Evolutionary conservation across 2,888 invertebrate species (phyloP).

Genomic region (Caenorhabditis sp.): DNA sequence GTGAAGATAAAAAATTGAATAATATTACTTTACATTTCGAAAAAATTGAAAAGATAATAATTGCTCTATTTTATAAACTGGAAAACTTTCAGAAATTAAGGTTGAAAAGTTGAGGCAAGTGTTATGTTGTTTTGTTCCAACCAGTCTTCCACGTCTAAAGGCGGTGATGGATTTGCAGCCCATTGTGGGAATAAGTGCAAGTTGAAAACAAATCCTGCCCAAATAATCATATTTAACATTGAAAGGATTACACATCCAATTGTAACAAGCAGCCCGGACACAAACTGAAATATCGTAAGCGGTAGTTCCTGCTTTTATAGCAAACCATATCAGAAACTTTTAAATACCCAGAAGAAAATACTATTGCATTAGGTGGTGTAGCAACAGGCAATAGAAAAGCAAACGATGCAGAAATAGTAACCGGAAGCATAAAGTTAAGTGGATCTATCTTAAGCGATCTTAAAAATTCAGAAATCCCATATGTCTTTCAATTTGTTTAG

Average conservation of each 20-base stretch:
- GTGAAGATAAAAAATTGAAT: too few species aligned
- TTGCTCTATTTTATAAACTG: background rate
- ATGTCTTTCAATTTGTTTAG: too few species aligned
- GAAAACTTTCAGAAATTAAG: too few species aligned
- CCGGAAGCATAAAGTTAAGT: constrained; percentile 83
- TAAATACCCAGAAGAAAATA: constrained; percentile 71
- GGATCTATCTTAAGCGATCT: constrained; percentile 80
- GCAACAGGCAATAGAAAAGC: constrained; percentile 88
- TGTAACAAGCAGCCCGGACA: constrained; percentile 69
- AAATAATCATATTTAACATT: constrained; percentile 64
- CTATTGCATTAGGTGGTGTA: constrained; percentile 93
- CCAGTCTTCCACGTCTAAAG: constrained; percentile 53
- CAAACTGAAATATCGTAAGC: too few species aligned
- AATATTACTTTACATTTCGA: too few species aligned
- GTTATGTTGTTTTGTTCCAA: constrained; percentile 51
- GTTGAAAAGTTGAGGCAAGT: background rate
- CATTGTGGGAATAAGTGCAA: constrained; percentile 72
- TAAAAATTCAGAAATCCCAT: too few species aligned
- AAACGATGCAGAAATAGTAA: constrained; percentile 83
- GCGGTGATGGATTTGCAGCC: constrained; percentile 60
- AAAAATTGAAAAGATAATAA: too few species aligned
- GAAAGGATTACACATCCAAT: constrained; percentile 67
- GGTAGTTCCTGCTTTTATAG: too few species aligned
- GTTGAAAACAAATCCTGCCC: constrained; percentile 68
- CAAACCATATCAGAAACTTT: constrained; percentile 74